Percentiles rank a stretch among this genome's conserved stretches.
phyloP scores from a whole-genome alignment of 2,888 invertebrate species.

The Drosophila dives region DNA sequence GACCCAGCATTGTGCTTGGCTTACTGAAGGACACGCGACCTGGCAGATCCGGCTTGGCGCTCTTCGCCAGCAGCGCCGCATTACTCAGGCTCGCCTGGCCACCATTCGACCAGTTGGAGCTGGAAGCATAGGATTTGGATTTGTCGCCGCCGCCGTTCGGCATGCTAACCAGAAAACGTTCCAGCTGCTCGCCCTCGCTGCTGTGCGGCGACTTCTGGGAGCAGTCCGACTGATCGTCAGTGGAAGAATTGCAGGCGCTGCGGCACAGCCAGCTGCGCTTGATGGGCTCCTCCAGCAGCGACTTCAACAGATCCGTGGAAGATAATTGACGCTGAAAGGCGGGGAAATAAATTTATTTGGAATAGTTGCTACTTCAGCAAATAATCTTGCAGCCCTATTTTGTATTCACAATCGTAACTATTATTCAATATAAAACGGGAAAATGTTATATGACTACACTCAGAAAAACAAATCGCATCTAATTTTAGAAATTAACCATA shows the following conservation, averaged over 20 bases:
- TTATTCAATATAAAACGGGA: background rate
- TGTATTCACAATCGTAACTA: background rate
- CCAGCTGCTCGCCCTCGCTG: conserved; percentile 73
- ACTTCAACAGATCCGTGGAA: conserved; percentile 83
- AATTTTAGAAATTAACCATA: too few relatives aligned
- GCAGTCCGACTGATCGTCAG: conserved; percentile 75
- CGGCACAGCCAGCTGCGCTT: conserved; percentile 86
- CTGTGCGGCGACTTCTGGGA: conserved; percentile 68
- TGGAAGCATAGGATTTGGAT: conserved; percentile 44
- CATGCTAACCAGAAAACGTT: conserved; percentile 67
- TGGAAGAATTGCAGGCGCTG: conserved; percentile 72
- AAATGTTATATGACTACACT: background rate
- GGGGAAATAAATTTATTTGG: background rate
- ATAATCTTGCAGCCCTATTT: background rate
- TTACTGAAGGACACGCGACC: conserved; percentile 85
- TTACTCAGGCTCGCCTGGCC: conserved; percentile 48
- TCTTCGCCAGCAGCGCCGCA: conserved; percentile 51
- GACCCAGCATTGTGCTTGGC: conserved; percentile 54
- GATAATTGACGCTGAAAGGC: conserved; percentile 69
- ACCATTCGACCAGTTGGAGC: conserved; percentile 33
- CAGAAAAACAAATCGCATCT: background rate
- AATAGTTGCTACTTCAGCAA: background rate
- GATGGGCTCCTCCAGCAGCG: conserved; percentile 84
- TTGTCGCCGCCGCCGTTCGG: conserved; percentile 41
- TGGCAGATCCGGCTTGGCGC: conserved; percentile 83